Base-by-base conservation (phyloP, 2,113 vertebrate species). In the Monopterus albus region DNA sequence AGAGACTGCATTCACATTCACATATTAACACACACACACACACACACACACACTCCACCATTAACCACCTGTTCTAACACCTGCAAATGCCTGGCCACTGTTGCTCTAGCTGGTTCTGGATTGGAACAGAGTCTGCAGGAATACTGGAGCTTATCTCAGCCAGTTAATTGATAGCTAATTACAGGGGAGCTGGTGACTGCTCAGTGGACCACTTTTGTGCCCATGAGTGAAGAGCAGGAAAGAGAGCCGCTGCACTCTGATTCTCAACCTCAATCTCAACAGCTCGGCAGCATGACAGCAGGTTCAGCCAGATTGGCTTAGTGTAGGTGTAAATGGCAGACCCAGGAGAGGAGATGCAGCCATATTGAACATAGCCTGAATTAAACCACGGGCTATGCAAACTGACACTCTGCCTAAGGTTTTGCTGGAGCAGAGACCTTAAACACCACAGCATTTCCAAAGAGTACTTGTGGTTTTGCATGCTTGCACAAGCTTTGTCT, bases 241-340 rank as follows among this genome's bases (percentile, higher is more conserved):
- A 70, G 53, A 69, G 29, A 72, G 35, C 49, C 51, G 43, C 40
- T 68, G 71, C 60, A 36, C 64, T 62, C 40, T 4, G 4, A 72
- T 75, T 60, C 60, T 45, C 67, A 17, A 65, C 33, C 78, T 79
- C 64, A 64, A 55, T 76, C 36, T 63, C 18, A 75, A 26, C 55
- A 29, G 71, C 59, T 63, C 46, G n/a, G 67, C 57, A 53, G 72
- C 69, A 69, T 53, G 23, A 68, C 42, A 45, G 75, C 20, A 3
- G 53, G 65, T 72, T 28, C 33, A 58, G 81, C 78, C 88, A 82
- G 75, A 87, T 86, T 87, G 82, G 72, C 88, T 90, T 90, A 83
- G 78, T 51, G 69, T 33, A 78, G 80, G 85, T 84, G 81, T 78
- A 89, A 89, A 89, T 78, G 64, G 74, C 57, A 50, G 51, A 63